These are phyloP conservation scores for Typhlomys cinereus DNA, from an alignment of 2,113 vertebrate species.

Conservation along the genomic window DNA sequence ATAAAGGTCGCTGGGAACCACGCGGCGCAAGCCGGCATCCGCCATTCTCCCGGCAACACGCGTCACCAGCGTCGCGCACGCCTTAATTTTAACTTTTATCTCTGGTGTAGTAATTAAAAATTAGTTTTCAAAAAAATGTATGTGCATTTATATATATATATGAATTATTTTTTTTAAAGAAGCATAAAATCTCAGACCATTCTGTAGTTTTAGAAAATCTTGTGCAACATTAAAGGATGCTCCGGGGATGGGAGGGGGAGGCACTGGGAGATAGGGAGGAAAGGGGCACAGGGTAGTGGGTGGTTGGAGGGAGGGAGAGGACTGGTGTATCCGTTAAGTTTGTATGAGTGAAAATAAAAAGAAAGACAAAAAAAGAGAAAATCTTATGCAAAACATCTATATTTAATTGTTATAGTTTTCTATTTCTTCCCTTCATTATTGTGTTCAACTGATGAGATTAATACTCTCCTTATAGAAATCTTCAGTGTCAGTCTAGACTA, in stretches of 20 bases:
- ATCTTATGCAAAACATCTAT: not conserved
- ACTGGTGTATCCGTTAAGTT: too few species aligned
- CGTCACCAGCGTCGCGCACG: constrained; percentile 69
- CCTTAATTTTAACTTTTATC: too few species aligned
- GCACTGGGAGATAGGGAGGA: too few species aligned
- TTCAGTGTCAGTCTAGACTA: too few species aligned
- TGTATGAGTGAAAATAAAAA: too few species aligned
- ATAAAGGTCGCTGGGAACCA: constrained; percentile 86
- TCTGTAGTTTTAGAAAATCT: not conserved
- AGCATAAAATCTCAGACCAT: not conserved
- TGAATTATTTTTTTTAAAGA: constrained; percentile 11
- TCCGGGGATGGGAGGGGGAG: too few species aligned
- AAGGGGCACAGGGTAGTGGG: too few species aligned
- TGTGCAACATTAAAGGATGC: too few species aligned
- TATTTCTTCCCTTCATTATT: not conserved
- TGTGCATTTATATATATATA: not conserved
- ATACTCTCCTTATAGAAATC: not conserved
- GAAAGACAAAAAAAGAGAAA: too few species aligned
- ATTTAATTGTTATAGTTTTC: not conserved
- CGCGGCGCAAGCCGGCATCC: constrained; percentile 74
- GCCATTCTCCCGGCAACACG: constrained; percentile 78
- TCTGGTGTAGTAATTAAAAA: constrained; percentile 26
- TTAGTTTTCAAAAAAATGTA: not conserved
- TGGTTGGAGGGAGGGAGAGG: too few species aligned
- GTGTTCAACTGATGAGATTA: not conserved